These are phyloP conservation scores for Dryobotodes eremita DNA, from an alignment of 2,888 invertebrate genomes.

Conservation along the genomic window DNA sequence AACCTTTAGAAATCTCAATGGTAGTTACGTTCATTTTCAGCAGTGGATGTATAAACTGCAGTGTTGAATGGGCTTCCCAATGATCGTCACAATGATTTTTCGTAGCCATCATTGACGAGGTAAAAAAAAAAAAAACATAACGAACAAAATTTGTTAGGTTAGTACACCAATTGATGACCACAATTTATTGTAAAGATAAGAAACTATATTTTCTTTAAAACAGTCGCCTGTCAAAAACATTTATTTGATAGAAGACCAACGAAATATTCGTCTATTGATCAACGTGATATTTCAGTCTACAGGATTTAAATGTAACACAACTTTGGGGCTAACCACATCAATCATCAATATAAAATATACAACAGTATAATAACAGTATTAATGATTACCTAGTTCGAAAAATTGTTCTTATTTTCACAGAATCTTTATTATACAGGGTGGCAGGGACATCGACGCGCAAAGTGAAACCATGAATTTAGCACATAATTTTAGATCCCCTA, in stretches of 20 bases:
- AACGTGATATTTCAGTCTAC: not conserved
- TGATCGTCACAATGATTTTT: not conserved
- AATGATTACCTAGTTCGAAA: not conserved
- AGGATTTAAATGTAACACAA: not conserved
- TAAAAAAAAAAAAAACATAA: not conserved
- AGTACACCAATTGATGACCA: not conserved
- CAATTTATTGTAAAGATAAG: not conserved
- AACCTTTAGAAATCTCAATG: not conserved
- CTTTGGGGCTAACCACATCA: not conserved
- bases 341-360: not conserved
- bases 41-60: too few species aligned
- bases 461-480: too few species aligned
- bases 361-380: not conserved
- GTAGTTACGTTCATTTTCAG: not conserved
- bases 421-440: conserved; percentile 1
- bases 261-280: not conserved
- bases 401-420: conserved; percentile 13
- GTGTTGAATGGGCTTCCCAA: not conserved
- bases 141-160: not conserved
- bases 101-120: not conserved
- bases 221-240: not conserved
- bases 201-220: not conserved
- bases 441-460: too few species aligned
- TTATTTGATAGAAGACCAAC: not conserved
- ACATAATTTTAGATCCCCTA: too few species aligned